Base-by-base conservation (phyloP, 2,888 invertebrate species). In the Thymelicus sylvestris region DNA sequence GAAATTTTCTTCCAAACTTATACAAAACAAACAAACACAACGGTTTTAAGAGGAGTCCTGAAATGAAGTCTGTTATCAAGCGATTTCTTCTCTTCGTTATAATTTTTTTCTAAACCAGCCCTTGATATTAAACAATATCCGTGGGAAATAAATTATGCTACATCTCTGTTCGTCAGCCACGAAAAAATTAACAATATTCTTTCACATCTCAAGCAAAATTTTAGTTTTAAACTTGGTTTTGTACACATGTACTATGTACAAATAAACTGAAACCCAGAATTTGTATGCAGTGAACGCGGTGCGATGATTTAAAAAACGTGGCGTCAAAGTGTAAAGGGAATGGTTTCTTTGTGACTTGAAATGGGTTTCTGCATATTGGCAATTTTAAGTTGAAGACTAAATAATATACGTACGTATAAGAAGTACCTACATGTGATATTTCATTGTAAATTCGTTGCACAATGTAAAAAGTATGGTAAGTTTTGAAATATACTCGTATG, bases 251-350 rank as follows among this genome's bases (percentile, higher is more conserved):
- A 55, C 50, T 15, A 6, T 55, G 55, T 55, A 15, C 52, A 24
- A n/a, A 31, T 57, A 48, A 66, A 69, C 44, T 66, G 77, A 77
- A 80, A 81, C 62, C 71, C 71, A 73, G 74, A 70, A 82, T 88
- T 81, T 79, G 86, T 86, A 87, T 86, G 86, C 87, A 77, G 75
- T 67, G 70, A 66, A 74, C 75, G 76, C 75, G 72, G 71, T 72
- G 80, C 79, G 82, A 83, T 85, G 84, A 87, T 87, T 87, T 82
- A 83, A 86, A 88, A 87, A 87, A 86, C 86, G 86, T 86, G 88
- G 82, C 83, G 79, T 73, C 76, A 73, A 75, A 81, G 81, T 80
- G 78, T 76, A 75, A 74, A 73, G 77, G 77, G 72, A 76, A 73
- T 72, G 70, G 74, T 75, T 68, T 69, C 73, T 74, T 68, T 74